These are phyloP conservation scores for Phyto melanocephala DNA, from an alignment of 2,888 invertebrate genomes.

Conservation along the genomic window DNA sequence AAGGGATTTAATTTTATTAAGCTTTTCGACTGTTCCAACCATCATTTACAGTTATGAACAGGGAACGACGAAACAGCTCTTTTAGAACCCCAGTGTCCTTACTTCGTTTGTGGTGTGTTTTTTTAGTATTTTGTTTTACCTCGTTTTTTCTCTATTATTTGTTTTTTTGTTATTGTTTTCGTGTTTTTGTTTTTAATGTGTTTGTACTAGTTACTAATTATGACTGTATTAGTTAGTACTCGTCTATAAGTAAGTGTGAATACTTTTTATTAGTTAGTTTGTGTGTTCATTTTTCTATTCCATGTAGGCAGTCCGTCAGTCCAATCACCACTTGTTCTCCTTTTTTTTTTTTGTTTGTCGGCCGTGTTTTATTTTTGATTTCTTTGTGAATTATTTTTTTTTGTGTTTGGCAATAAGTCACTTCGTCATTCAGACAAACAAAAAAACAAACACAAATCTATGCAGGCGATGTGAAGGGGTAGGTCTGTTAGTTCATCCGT, in stretches of 20 bases:
- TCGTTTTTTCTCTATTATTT: constrained; percentile 13
- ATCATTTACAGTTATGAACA: too few relatives aligned
- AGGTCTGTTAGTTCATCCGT: constrained; percentile 40
- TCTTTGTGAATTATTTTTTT: constrained; percentile 10
- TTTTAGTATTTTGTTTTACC: constrained; percentile 34
- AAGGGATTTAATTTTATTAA: too few relatives aligned
- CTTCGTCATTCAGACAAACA: constrained; percentile 28
- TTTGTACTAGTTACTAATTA: constrained; percentile 11
- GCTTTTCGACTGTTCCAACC: too few relatives aligned
- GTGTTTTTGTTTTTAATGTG: not conserved
- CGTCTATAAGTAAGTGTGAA: not conserved
- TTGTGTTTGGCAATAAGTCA: constrained; percentile 57
- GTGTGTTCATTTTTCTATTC: constrained; percentile 38
- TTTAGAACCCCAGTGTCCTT: constrained; percentile 25
- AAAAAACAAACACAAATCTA: not conserved
- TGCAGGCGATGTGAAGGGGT: not conserved
- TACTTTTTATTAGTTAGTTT: constrained; percentile 19
- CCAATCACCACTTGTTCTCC: constrained; percentile 32
- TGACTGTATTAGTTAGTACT: constrained; percentile 16
- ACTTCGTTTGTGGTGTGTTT: constrained; percentile 3
- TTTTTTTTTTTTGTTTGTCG: constrained; percentile 10
- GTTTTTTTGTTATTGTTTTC: constrained; percentile 14
- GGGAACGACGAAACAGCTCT: not conserved
- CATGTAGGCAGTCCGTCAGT: not conserved
- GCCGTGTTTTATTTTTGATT: not conserved